These are phyloP conservation scores for Steinernema carpocapsae DNA, from an alignment of 2,888 invertebrate species.

Conservation along the genomic window DNA sequence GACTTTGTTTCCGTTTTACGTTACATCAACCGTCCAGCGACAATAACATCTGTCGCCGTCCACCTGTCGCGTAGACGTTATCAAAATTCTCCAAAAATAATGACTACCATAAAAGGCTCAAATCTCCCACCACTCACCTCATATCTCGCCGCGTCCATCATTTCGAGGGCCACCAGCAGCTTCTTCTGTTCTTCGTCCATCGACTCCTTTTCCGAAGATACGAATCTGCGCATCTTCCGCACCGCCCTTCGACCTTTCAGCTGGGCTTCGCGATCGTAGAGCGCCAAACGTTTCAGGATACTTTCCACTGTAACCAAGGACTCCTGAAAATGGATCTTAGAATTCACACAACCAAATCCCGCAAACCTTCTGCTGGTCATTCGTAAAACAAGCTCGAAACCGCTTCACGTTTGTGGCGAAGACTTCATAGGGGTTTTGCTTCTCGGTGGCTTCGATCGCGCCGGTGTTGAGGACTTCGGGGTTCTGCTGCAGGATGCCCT, in stretches of 20 bases:
- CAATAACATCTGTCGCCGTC: background rate
- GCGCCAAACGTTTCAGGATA: constrained; percentile 33
- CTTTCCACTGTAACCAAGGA: background rate
- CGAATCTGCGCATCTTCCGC: constrained; percentile 39
- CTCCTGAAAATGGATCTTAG: background rate
- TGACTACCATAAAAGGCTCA: too few species aligned
- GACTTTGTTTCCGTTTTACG: too few species aligned
- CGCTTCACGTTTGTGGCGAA: background rate
- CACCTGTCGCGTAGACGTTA: background rate
- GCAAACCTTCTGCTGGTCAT: background rate
- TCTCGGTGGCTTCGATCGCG: constrained; percentile 16
- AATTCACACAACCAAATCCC: background rate
- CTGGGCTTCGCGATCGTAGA: constrained; percentile 37
- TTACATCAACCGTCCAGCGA: too few species aligned
- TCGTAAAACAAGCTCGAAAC: background rate
- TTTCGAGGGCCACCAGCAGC: constrained; percentile 23
- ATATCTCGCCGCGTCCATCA: constrained; percentile 39
- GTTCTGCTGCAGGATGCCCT: constrained; percentile 39
- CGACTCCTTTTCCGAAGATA: constrained; percentile 31
- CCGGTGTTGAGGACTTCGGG: constrained; percentile 28
- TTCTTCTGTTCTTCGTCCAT: constrained; percentile 35
- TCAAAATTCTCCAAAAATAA: too few species aligned
- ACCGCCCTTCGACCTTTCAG: constrained; percentile 37
- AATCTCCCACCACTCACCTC: constrained; percentile 20
- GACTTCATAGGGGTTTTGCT: constrained; percentile 32